phyloP scores from a whole-genome alignment of 2,113 vertebrate genomes.

The Notechis scutatus region DNA sequence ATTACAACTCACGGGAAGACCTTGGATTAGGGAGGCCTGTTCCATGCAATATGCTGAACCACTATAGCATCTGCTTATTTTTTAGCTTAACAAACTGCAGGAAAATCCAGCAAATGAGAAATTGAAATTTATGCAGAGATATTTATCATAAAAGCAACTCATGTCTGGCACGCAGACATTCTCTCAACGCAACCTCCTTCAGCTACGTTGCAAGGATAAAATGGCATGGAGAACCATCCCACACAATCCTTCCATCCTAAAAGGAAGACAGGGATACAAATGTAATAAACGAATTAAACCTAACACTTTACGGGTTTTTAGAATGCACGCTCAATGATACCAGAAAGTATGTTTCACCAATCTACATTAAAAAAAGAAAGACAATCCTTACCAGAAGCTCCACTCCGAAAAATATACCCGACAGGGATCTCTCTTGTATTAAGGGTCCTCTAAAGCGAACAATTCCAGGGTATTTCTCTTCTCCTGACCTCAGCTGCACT shows the following conservation, averaged over 20 bases:
- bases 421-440: constrained; percentile 85
- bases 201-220: not conserved
- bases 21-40: not conserved
- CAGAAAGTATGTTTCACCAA: not conserved
- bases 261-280: not conserved
- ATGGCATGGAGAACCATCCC: not conserved
- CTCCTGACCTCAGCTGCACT: constrained; percentile 90
- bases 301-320: not conserved
- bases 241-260: not conserved
- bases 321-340: not conserved
- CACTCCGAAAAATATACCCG: constrained; percentile 95
- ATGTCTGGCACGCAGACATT: not conserved
- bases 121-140: not conserved
- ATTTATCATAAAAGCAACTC: not conserved
- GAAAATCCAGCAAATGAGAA: not conserved
- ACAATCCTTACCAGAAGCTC: constrained; percentile 90
- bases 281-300: not conserved
- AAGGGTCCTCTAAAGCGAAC: constrained; percentile 93
- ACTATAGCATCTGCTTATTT: not conserved
- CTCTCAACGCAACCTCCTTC: not conserved
- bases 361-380: not conserved
- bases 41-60: not conserved
- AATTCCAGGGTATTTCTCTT: constrained; percentile 89
- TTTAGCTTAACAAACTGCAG: not conserved
- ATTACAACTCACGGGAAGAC: not conserved